Base-by-base conservation (phyloP, 1,140 invertebrate species). In the Dysdera silvatica region DNA sequence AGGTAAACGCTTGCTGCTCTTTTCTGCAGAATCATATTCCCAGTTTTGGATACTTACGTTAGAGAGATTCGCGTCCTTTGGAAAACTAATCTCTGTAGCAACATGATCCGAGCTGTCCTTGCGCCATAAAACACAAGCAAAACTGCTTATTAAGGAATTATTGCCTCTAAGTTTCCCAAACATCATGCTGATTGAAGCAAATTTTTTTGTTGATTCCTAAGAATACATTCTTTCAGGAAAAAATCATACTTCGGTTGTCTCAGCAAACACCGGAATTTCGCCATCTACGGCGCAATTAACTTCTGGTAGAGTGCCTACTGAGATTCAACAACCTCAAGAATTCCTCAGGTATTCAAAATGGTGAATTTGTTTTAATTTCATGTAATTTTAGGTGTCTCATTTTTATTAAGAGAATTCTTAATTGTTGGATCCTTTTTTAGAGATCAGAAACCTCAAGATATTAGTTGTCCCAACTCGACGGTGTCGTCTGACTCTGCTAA, bases 281-380 rank as follows among this genome's bases (percentile, higher is more conserved):
- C 18, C 61, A 56, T 33, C 37, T n/a, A 63, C 55, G 28, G 31
- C 53, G 8, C 52, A 63, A 31, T 49, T 63, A 31, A 18, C 53
- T 16, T n/a, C 40, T 49, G 56, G 35, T 49, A 31, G 61, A 12
- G 43, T 63, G n/a, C 43, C 61, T 18, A 33, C 53, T 28, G 61
- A 63, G 8, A 28, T 63, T n/a, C n/a, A n/a, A 49, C 61, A 63
- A 40, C 29, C 52, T 28, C 61, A 63, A 37, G 61, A 63, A 49
- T 26, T 63, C 18, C 35, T 63, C 32, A 37, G 32, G 61, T 63
- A 51, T 45, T n/a, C n/a, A n/a, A n/a, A n/a, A n/a, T n/a, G n/a
- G n/a, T n/a, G n/a, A n/a, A n/a, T n/a, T n/a, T n/a, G n/a, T 49
- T 49, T 49, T 3, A 49, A 12, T 7, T 37, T 26, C 47, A 26